Base-by-base conservation (phyloP, 2,113 vertebrate genomes). In the Callocephalon fimbriatum region DNA sequence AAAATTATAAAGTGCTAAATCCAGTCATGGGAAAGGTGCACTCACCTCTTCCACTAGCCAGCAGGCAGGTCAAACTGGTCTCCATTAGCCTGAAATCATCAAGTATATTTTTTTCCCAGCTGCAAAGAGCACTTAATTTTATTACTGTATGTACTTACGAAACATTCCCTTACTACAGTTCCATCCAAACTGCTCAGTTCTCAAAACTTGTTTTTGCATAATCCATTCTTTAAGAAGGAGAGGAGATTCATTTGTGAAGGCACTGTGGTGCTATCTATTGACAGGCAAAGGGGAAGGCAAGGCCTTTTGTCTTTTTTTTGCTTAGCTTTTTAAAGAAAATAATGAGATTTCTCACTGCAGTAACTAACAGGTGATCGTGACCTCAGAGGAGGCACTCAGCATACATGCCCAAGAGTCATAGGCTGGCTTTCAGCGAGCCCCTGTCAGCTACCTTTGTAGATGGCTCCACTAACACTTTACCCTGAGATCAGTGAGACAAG, bases 141-240 rank as follows among this genome's bases (percentile, higher is more conserved):
- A 45, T 71, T 86, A 53, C 15, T 35, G 12, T 53, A 26, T 50
- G 22, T 50, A 48, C 12, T 83, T 63, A 22, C 0, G 16, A 86
- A 88, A 18, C 14, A 50, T 86, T 76, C 29, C 26, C 15, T 58
- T 61, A 58, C 3, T 66, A 38, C 17, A 51, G 8, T 70, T 62
- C 29, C 16, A 51, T 65, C 50, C 45, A 42, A 63, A 88, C 27
- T 42, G 26, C 10, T 13, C 0, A 0, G 5, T 45, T 88, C 35
- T 82, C 32, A 50, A 44, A 90, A 92, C 21, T 0, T 21, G 2
- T 32, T 10, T 94, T 88, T 90, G 65, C 11, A 2, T 75, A 59
- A 90, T 71, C 42, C 59, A 4, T 20, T 29, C 66, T 68, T 61
- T 61, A 17, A 76, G 75, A 68, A 51, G 18, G 8, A 26, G 51